These are phyloP conservation scores for Nasua narica DNA, from an alignment of 2,797 vertebrate species.

Conservation along the genomic window DNA sequence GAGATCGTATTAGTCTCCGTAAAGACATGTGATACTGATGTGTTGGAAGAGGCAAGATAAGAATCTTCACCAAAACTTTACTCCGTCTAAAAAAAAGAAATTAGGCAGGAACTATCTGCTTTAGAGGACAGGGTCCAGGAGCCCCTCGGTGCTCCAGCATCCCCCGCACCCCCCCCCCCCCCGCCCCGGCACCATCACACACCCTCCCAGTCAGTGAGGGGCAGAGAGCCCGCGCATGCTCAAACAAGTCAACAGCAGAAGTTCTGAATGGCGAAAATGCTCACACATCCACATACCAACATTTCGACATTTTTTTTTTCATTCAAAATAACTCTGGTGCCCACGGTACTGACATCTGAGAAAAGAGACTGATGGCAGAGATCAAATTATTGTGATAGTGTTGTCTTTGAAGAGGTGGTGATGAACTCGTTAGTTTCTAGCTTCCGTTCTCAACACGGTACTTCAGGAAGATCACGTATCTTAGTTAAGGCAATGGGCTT, in stretches of 20 bases:
- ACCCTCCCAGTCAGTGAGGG: neutral
- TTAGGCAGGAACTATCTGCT: neutral
- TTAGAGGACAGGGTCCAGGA: neutral
- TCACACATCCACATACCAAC: neutral
- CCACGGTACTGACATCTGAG: neutral
- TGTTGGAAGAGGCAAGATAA: neutral
- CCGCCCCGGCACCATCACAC: neutral
- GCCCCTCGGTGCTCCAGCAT: neutral
- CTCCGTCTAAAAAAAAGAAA: neutral
- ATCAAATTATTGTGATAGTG: neutral
- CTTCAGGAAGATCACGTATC: neutral
- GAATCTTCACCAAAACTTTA: neutral
- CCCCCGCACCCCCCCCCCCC: no score
- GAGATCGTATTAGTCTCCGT: neutral
- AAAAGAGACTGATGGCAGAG: neutral
- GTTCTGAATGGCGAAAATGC: neutral
- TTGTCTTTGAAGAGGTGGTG: neutral
- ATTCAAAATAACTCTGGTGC: neutral
- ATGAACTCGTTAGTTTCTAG: neutral
- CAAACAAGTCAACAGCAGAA: neutral
- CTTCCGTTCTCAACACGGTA: neutral
- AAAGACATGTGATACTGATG: neutral
- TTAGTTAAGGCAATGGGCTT: neutral
- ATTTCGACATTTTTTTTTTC: neutral
- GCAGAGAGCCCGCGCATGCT: accelerated